Evolutionary conservation across 2,888 invertebrate species (phyloP).

Genomic region (Papilio protenor): DNA sequence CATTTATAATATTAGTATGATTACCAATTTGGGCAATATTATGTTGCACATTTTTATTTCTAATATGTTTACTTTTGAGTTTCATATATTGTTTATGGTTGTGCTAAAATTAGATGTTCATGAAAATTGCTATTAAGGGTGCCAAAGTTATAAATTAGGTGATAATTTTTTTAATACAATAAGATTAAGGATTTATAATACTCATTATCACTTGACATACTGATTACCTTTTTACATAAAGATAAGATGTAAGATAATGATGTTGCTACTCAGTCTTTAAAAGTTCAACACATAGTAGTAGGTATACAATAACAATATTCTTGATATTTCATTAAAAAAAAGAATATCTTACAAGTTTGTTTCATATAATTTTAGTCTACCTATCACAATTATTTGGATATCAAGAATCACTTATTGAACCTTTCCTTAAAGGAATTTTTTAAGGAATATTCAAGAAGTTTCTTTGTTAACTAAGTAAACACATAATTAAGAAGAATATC

Average conservation of each 20-base stretch:
- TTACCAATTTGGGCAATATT: too few relatives aligned
- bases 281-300: neutral
- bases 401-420: neutral
- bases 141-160: neutral
- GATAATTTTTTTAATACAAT: neutral
- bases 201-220: neutral
- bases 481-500: slow-evolving; percentile 44
- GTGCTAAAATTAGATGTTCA: too few relatives aligned
- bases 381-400: neutral
- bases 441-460: neutral
- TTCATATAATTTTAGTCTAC: neutral
- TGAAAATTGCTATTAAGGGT: neutral
- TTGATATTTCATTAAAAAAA: neutral
- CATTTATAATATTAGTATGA: too few relatives aligned
- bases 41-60: too few relatives aligned
- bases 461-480: slow-evolving; percentile 35
- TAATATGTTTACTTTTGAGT: too few relatives aligned
- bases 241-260: neutral
- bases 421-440: neutral
- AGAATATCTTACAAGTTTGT: neutral
- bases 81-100: too few relatives aligned
- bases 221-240: slow-evolving; percentile 2
- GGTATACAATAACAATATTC: neutral
- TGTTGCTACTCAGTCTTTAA: slow-evolving; percentile 85
- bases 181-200: neutral